Evolutionary conservation across 2,113 vertebrate genomes (phyloP).

Genomic region (Excalfactoria chinensis): DNA sequence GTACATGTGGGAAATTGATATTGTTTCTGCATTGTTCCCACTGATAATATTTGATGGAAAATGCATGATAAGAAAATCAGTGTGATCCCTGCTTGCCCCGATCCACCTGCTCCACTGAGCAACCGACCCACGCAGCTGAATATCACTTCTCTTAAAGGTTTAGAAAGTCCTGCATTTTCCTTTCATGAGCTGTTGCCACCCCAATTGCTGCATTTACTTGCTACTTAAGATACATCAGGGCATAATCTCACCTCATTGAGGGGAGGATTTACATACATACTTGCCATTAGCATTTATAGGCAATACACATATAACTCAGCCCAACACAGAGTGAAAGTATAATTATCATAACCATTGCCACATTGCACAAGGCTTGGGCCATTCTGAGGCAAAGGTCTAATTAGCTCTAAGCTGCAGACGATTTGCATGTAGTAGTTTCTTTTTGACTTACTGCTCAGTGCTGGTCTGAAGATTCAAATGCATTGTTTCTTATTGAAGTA

Average conservation of each 20-base stretch:
- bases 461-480: conserved; percentile 77
- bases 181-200: conserved; percentile 9
- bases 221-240: conserved; percentile 69
- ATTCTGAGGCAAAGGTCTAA: conserved; percentile 76
- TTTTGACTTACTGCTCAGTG: conserved; percentile 74
- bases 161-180: conserved; percentile 5
- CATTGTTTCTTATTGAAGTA: conserved; percentile 74
- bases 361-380: conserved; percentile 57
- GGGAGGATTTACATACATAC: conserved; percentile 62
- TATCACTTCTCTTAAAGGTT: background rate
- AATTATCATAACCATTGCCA: conserved; percentile 79
- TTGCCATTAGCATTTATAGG: conserved; percentile 69
- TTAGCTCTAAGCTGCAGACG: conserved; percentile 78
- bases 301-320: conserved; percentile 64
- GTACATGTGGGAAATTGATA: background rate
- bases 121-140: background rate
- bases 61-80: conserved; percentile 11
- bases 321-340: conserved; percentile 64
- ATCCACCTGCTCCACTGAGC: background rate
- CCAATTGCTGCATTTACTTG: conserved; percentile 35
- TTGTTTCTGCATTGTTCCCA: background rate
- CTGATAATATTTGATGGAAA: conserved; percentile 26
- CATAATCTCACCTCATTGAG: conserved; percentile 46
- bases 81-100: background rate
- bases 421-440: conserved; percentile 72